These are phyloP conservation scores for Labroides dimidiatus DNA, from an alignment of 2,797 vertebrate species.

Conservation along the genomic window DNA sequence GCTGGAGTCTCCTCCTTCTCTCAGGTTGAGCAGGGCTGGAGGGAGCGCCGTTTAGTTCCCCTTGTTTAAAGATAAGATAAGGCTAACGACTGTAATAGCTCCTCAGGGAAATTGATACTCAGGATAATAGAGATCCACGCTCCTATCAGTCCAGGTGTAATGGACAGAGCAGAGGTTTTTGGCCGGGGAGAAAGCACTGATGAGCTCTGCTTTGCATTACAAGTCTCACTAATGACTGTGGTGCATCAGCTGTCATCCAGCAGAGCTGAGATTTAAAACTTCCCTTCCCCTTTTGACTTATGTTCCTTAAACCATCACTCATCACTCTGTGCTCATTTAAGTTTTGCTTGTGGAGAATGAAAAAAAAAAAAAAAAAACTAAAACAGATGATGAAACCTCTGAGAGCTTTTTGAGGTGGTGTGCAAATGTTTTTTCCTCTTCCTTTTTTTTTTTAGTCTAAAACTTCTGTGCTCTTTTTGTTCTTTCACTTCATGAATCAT, in stretches of 20 bases:
- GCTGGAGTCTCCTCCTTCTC: conserved; percentile 53
- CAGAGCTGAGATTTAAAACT: conserved; percentile 1
- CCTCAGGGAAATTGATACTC: conserved; percentile 76
- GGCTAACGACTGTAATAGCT: conserved; percentile 78
- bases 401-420: conserved; percentile 20
- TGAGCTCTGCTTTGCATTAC: conserved; percentile 43
- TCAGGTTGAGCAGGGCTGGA: conserved; percentile 63
- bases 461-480: conserved; percentile 52
- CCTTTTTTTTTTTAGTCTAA: conserved; percentile 20
- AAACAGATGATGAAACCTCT: conserved; percentile 44
- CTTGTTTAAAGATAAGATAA: conserved; percentile 84
- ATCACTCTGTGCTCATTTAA: conserved; percentile 27
- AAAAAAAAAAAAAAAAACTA: conserved; percentile 2
- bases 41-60: conserved; percentile 70
- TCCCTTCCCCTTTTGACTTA: conserved; percentile 15
- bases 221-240: conserved; percentile 33
- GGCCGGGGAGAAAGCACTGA: conserved; percentile 25
- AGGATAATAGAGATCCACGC: conserved; percentile 74
- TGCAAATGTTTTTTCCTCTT: conserved; percentile 17
- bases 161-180: conserved; percentile 55
- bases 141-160: conserved; percentile 65
- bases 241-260: conserved; percentile 22
- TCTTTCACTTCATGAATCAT: conserved; percentile 68
- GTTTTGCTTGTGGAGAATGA: conserved; percentile 7
- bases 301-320: conserved; percentile 17